Percentiles rank a stretch among this genome's conserved stretches.
Conservation (phyloP, 2,888 invertebrate species). For the Opisthograptis luteolata region DNA sequence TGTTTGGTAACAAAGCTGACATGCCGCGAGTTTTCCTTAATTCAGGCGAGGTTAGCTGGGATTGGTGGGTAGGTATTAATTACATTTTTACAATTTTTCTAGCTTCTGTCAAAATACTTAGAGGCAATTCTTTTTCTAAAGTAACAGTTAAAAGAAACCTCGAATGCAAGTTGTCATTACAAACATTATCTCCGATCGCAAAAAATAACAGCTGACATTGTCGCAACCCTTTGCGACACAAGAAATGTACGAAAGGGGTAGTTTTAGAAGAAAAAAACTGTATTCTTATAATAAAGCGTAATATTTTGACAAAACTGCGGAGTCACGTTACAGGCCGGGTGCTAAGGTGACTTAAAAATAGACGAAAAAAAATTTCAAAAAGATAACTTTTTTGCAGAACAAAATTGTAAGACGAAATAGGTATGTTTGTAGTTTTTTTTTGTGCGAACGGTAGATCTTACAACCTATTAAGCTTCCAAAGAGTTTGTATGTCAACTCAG, state of each 20-base stretch:
- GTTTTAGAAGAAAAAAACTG: conserved; percentile 61
- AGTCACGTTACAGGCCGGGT: conserved; percentile 44
- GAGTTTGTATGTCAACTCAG: no score
- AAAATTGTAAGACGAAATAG: neutral
- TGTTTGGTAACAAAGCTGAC: conserved; percentile 36
- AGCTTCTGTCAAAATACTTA: no score
- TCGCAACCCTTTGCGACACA: conserved; percentile 54
- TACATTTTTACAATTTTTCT: no score
- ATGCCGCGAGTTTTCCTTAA: conserved; percentile 33
- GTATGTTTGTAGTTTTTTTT: no score
- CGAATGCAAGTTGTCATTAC: conserved; percentile 49
- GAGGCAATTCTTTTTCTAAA: no score
- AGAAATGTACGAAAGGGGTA: conserved; percentile 56
- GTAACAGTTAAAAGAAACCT: conserved; percentile 32
- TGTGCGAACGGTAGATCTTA: no score
- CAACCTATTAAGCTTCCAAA: no score
- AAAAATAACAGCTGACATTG: conserved; percentile 48
- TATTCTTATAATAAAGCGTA: conserved; percentile 54
- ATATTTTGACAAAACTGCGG: conserved; percentile 80
- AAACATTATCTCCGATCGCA: conserved; percentile 61
- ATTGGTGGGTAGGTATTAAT: neutral
- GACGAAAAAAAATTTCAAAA: conserved; percentile 25
- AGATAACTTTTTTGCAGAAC: conserved; percentile 3
- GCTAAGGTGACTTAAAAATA: conserved; percentile 43
- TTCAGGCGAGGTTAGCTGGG: conserved; percentile 38